phyloP scores from a whole-genome alignment of 2,888 invertebrate genomes.

The Drosophila austrosaltans region DNA sequence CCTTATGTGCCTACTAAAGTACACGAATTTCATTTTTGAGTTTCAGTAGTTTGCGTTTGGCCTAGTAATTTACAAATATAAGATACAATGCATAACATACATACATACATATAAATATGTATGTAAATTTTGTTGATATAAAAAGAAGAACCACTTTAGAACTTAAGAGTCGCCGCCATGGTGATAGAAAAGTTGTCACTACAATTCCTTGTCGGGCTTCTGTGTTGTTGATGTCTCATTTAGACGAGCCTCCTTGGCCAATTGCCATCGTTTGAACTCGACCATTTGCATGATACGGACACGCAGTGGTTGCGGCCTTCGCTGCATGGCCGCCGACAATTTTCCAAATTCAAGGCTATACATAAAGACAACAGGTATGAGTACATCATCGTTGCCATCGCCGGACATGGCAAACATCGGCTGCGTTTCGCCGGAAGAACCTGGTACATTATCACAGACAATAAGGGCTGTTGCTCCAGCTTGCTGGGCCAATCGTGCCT shows the following conservation, averaged over 20 bases:
- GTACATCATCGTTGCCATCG: slow-evolving; percentile 93
- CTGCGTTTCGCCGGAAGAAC: slow-evolving; percentile 89
- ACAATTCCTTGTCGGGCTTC: slow-evolving; percentile 76
- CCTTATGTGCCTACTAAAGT: slow-evolving; percentile 49
- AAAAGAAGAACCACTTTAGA: slow-evolving; percentile 46
- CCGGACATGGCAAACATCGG: slow-evolving; percentile 98
- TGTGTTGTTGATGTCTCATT: slow-evolving; percentile 63
- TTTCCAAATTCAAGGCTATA: slow-evolving; percentile 90
- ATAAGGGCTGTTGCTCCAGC: slow-evolving; percentile 94
- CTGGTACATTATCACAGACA: slow-evolving; percentile 92
- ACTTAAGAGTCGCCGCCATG: slow-evolving; percentile 22
- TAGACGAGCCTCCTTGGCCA: slow-evolving; percentile 67
- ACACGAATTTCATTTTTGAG: slow-evolving; percentile 40
- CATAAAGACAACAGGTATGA: slow-evolving; percentile 95
- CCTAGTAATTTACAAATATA: slow-evolving; percentile 21
- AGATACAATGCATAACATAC: slow-evolving; percentile 23
- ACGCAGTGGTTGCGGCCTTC: slow-evolving; percentile 85
- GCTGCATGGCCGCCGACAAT: slow-evolving; percentile 86
- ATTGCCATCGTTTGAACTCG: slow-evolving; percentile 82
- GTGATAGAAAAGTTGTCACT: slow-evolving; percentile 50
- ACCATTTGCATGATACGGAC: slow-evolving; percentile 83
- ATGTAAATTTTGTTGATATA: slow-evolving; percentile 24
- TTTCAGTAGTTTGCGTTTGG: slow-evolving; percentile 4
- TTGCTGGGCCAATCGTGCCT: slow-evolving; percentile 92
- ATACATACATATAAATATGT: slow-evolving; percentile 25